These are phyloP conservation scores for Falco punctatus DNA, from an alignment of 2,113 vertebrate genomes.

Conservation along the genomic window DNA sequence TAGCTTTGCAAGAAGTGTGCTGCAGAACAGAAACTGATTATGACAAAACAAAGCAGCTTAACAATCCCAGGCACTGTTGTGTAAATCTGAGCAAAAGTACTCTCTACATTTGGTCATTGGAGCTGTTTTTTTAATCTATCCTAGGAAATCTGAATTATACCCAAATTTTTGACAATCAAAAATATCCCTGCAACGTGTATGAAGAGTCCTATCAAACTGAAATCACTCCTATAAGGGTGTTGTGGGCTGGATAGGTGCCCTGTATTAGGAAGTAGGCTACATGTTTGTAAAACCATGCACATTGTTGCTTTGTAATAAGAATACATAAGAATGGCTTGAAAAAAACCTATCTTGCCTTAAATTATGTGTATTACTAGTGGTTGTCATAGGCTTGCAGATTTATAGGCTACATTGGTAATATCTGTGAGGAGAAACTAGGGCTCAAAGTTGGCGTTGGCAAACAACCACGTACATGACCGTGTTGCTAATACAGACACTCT, in stretches of 20 bases:
- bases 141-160: not conserved
- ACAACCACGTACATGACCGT: fast-evolving
- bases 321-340: not conserved
- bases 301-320: not conserved
- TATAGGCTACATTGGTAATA: not conserved
- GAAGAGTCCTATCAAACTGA: not conserved
- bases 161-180: not conserved
- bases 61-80: fast-evolving
- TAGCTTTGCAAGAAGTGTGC: not conserved
- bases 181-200: not conserved
- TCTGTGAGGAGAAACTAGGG: not conserved
- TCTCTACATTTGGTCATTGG: not conserved
- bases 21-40: not conserved
- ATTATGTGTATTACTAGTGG: not conserved
- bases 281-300: fast-evolving
- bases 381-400: not conserved
- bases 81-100: not conserved
- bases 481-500: not conserved
- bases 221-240: not conserved
- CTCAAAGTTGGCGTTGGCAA: not conserved
- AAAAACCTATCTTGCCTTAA: not conserved
- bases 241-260: not conserved
- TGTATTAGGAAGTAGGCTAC: not conserved
- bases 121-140: not conserved
- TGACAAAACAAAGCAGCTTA: not conserved